Base-by-base conservation (phyloP, 1,140 invertebrate genomes). In the Drosophila melanica region DNA sequence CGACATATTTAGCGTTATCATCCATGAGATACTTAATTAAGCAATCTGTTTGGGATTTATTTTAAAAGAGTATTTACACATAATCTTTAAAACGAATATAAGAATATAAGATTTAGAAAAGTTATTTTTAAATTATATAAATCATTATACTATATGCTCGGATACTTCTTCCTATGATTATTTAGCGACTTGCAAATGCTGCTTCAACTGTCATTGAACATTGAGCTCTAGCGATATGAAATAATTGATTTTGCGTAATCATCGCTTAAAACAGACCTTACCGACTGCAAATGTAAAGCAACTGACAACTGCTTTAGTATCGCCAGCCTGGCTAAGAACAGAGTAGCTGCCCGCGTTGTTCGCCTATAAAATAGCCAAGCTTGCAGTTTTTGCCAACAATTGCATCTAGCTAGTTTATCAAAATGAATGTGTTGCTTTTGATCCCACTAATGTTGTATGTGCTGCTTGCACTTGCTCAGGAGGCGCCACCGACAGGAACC, bases 271-370 rank as follows among this genome's bases (percentile, higher is more conserved):
- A 27, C 54, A 66, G 45, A 33, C 30, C 18, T 33, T 10, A 30
- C 23, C 1, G 7, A 18, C 7, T 12, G 5, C 5, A 23, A 9
- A 37, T 16, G 2, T 11, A 58, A 75, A 54, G 18, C 74, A 73
- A 55, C 39, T 76, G 74, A 51, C 74, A 76, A 39, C 74, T 76
- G 74, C 55, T 72, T 65, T 72, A 5, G 12, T 0, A 37, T 6
- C 1, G 2, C 23, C 16, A 16, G 37, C 11, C 11, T 35, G 18
- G 47, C 16, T 10, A 1, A 10, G 39, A 4, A 6, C 23, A 12
- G 1, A 39, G 39, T 23, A 9, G 8, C 3, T 42, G 11, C 3
- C 30, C 12, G 18, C 50, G 16, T 7, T 3, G 3, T 30, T 58
- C 9, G 18, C 6, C 39, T 72, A 67, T 72, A 72, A 59, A 67